Evolutionary conservation across 2,888 invertebrate genomes (phyloP), one percentile per base, ranked within the genome.

Genomic region (Xanthorhoe designata): DNA sequence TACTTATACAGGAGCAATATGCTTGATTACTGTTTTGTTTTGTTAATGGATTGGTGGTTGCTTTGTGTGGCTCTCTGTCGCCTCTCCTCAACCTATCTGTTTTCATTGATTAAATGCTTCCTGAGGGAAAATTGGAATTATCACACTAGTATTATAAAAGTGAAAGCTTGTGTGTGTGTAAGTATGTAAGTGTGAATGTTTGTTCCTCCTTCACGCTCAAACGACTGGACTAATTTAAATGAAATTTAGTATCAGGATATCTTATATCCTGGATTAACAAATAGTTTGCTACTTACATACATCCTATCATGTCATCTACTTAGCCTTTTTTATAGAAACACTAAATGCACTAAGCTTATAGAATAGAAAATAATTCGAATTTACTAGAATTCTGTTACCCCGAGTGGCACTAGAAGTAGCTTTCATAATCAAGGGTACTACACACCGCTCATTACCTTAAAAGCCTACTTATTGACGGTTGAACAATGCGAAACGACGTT

Each of bases 361-460:
- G 38, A 13, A 42, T 13, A 13, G 38, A 42, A 42, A 13, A 42
- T 13, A 5, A 42, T 42, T 42, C 10, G 38, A 42, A 13, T 10
- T 9, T 18, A 50, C 13, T 42, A 13, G 17, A 51, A 51, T 42
- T 42, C 38, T 51, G 15, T 42, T 15, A 15, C 24, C 5, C 2
- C 7, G 15, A 52, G 42, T 29, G 29, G 60, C 32, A 32, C 60
- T 61, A 47, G 60, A 47, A 61, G 35, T 35, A 61, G 53, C 53
- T 47, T 61, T 61, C 47, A 61, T 47, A 54, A 61, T 61, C 47
- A 19, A 61, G 53, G 47, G 53, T 17, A 13, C 61, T 55, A 61
- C 53, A 61, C 45, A 54, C 53, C 53, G 29, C 35, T 59, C 59
- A 61, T 61, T 61, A 53, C 47, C 35, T 32, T 49, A 49, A 61